Conservation (phyloP, 1,140 invertebrate species). For the Solen grandis region DNA sequence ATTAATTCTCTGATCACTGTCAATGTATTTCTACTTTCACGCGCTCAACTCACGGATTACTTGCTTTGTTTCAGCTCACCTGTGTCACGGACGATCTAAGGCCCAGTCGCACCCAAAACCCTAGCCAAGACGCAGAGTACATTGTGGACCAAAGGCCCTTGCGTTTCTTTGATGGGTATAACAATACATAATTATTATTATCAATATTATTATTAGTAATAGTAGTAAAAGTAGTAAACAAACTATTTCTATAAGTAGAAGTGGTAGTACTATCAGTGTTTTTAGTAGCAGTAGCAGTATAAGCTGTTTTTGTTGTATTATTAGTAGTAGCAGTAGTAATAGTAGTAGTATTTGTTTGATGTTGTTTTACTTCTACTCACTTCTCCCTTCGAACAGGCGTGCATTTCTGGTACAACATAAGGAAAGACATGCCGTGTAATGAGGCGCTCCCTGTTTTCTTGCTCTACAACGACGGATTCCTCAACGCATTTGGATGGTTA, state of each 20-base stretch:
- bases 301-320: constrained; percentile 24
- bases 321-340: too few relatives aligned
- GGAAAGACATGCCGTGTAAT: constrained; percentile 63
- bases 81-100: constrained; percentile 57
- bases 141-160: constrained; percentile 73
- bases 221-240: too few relatives aligned
- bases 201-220: too few relatives aligned
- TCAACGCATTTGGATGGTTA: constrained; percentile 77
- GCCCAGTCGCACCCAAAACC: constrained; percentile 51
- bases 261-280: too few relatives aligned
- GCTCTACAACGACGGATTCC: constrained; percentile 74
- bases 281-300: background rate
- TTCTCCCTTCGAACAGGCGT: constrained; percentile 22
- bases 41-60: too few relatives aligned
- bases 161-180: constrained; percentile 76
- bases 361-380: too few relatives aligned
- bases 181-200: too few relatives aligned
- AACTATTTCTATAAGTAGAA: too few relatives aligned
- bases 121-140: constrained; percentile 47
- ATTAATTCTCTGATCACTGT: too few relatives aligned
- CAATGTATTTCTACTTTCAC: too few relatives aligned
- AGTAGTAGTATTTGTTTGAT: too few relatives aligned
- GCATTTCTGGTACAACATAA: constrained; percentile 72
- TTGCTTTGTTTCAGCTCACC: too few relatives aligned
- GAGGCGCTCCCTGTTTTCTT: constrained; percentile 72